Conservation (phyloP, 2,888 invertebrate genomes). For the Lithosia quadra region DNA sequence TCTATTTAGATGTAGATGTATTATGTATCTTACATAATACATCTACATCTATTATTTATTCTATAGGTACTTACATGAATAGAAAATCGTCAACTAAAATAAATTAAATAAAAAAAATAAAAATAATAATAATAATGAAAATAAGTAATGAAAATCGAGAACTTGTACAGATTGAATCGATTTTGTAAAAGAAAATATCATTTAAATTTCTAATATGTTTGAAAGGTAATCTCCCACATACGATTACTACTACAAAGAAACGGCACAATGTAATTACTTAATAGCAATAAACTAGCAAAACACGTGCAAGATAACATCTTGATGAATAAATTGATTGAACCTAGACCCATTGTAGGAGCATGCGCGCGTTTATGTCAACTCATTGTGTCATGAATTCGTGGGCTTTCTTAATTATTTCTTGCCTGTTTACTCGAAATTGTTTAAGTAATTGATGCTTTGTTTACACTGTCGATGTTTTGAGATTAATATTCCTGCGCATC, state of each 20-base stretch:
- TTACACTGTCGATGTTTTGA: slow-evolving; percentile 13
- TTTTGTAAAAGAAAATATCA: too few relatives aligned
- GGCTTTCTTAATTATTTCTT: slow-evolving; percentile 51
- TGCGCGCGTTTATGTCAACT: slow-evolving; percentile 47
- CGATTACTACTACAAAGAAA: slow-evolving; percentile 14
- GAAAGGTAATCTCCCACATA: slow-evolving; percentile 14
- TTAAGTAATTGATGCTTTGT: slow-evolving; percentile 43
- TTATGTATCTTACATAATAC: too few relatives aligned
- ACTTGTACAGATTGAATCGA: too few relatives aligned
- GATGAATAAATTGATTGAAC: slow-evolving; percentile 73
- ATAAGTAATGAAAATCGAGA: too few relatives aligned
- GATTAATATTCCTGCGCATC: slow-evolving; percentile 7
- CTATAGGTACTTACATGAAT: too few relatives aligned
- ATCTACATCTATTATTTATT: too few relatives aligned
- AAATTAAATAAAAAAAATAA: too few relatives aligned
- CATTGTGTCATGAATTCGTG: slow-evolving; percentile 45
- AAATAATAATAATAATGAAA: too few relatives aligned
- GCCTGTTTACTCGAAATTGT: slow-evolving; percentile 50
- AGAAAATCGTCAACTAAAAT: too few relatives aligned
- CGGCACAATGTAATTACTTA: slow-evolving; percentile 42
- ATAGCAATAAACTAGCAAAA: slow-evolving; percentile 60
- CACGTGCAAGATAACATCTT: slow-evolving; percentile 64
- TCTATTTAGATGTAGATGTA: too few relatives aligned
- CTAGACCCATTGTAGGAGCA: slow-evolving; percentile 63
- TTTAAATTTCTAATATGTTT: too few relatives aligned